A percentile compares a stretch with the other conserved stretches of the same genome.
These are phyloP conservation scores for Stenodema calcarata DNA, from an alignment of 2,888 invertebrate genomes.

Conservation along the genomic window DNA sequence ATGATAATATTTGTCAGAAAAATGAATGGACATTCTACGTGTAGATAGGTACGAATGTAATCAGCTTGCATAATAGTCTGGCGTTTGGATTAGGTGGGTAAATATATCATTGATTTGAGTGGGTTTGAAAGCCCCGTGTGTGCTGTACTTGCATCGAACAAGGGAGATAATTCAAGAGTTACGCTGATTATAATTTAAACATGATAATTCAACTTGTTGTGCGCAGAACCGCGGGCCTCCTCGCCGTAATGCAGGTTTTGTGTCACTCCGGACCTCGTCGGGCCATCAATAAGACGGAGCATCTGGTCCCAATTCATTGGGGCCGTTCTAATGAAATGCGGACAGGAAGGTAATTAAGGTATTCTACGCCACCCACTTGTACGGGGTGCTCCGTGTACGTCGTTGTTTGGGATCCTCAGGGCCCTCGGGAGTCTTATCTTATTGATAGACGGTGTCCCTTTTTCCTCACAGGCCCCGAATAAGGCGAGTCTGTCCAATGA, in stretches of 20 bases:
- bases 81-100: too few relatives aligned
- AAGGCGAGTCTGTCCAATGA: conserved; percentile 2
- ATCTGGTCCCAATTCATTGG: not conserved
- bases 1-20: too few relatives aligned
- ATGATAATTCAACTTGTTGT: not conserved
- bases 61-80: too few relatives aligned
- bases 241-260: not conserved
- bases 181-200: not conserved
- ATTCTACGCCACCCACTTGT: conserved; percentile 19
- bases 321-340: not conserved
- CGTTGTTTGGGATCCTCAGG: not conserved
- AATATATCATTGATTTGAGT: not conserved
- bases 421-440: not conserved
- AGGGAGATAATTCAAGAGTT: not conserved
- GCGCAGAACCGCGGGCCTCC: not conserved
- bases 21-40: too few relatives aligned
- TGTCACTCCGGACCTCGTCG: not conserved
- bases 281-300: not conserved
- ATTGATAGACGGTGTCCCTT: conserved; percentile 1
- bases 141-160: not conserved
- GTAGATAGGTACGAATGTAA: too few relatives aligned
- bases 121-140: not conserved
- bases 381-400: not conserved
- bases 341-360: not conserved
- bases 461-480: not conserved